Conservation (phyloP, 2,113 vertebrate genomes). For the Albula goreensis region DNA sequence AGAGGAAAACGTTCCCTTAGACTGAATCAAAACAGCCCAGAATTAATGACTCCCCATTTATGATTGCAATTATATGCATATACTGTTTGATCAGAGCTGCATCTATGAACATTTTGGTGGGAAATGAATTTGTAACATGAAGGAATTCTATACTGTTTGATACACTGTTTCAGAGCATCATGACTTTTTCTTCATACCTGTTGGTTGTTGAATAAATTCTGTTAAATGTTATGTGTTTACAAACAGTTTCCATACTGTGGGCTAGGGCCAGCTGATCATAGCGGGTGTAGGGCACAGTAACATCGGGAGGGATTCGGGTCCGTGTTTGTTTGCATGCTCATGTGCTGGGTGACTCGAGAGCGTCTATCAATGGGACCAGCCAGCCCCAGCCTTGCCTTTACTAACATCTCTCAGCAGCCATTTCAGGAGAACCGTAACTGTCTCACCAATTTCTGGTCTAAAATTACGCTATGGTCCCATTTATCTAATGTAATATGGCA, state of each 20-base stretch:
- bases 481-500: too few species aligned
- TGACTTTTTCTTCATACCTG: not conserved
- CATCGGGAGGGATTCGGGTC: not conserved
- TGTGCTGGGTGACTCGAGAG: not conserved
- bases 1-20: conserved; percentile 35
- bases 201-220: too few species aligned
- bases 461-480: too few species aligned
- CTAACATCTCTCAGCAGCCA: not conserved
- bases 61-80: too few species aligned
- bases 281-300: too few species aligned
- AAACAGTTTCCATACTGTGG: too few species aligned
- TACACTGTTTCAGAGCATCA: not conserved
- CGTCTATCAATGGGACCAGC: not conserved
- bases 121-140: not conserved
- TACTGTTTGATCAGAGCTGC: not conserved
- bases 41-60: too few species aligned
- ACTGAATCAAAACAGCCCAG: not conserved
- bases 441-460: not conserved
- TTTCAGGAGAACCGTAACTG: not conserved
- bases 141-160: not conserved
- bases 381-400: not conserved
- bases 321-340: not conserved
- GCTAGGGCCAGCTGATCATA: too few species aligned
- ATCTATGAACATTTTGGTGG: not conserved
- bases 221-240: too few species aligned